Percentiles rank a stretch among this genome's conserved stretches.
phyloP scores from a whole-genome alignment of 2,113 vertebrate genomes.

The human region DNA sequence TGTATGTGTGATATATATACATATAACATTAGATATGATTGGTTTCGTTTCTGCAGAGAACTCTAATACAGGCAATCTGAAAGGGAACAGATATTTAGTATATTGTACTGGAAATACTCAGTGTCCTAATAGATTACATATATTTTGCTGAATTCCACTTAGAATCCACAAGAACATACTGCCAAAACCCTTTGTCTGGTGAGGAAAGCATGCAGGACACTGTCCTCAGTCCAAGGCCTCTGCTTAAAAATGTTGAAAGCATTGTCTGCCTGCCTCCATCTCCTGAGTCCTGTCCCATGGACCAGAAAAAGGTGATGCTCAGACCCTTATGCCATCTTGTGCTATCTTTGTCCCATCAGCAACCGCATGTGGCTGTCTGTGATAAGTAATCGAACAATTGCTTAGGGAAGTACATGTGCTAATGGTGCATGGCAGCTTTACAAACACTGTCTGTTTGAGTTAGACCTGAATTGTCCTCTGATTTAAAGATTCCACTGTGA shows the following conservation, averaged over 20 bases:
- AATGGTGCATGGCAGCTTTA: conserved; percentile 64
- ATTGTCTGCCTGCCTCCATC: not conserved
- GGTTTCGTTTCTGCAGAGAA: conserved; percentile 34
- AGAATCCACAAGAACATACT: not conserved
- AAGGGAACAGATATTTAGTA: not conserved
- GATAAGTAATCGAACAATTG: not conserved
- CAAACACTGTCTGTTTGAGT: conserved; percentile 65
- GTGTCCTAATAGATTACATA: not conserved
- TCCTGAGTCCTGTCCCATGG: not conserved
- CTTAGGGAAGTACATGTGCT: conserved; percentile 34
- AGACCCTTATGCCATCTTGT: not conserved
- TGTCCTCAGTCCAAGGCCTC: not conserved
- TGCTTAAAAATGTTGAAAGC: not conserved
- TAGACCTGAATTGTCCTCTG: conserved; percentile 62
- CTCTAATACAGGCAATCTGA: conserved; percentile 1
- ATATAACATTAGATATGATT: not conserved
- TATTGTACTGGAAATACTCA: not conserved
- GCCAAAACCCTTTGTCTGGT: not conserved
- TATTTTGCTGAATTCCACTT: conserved; percentile 26
- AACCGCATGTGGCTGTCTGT: not conserved
- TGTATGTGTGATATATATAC: not conserved
- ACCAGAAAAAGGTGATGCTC: conserved; percentile 23
- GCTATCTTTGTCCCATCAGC: conserved; percentile 42
- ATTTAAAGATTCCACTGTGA: conserved; percentile 70
- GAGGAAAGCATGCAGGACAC: not conserved